phyloP scores from a whole-genome alignment of 2,797 vertebrate genomes.

The Danio aesculapii region DNA sequence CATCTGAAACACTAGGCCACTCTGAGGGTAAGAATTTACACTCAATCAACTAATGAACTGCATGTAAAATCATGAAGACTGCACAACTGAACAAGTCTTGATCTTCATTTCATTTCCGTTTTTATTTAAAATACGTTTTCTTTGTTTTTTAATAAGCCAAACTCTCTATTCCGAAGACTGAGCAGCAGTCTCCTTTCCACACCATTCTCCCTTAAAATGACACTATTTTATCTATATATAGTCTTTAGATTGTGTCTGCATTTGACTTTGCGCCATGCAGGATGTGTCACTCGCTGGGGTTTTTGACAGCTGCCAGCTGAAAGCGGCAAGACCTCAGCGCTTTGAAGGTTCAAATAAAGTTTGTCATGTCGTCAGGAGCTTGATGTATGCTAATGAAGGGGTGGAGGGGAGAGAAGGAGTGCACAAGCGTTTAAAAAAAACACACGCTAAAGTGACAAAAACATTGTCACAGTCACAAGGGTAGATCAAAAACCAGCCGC shows the following conservation, averaged over 20 bases:
- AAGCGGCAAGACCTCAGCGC: slow-evolving; percentile 75
- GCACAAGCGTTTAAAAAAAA: slow-evolving; percentile 60
- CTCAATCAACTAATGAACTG: slow-evolving; percentile 25
- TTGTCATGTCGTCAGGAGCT: slow-evolving; percentile 75
- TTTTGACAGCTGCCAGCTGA: slow-evolving; percentile 84
- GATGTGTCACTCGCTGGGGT: slow-evolving; percentile 68
- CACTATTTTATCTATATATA: slow-evolving; percentile 84
- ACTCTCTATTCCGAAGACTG: slow-evolving; percentile 70
- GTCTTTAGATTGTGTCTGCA: slow-evolving; percentile 72
- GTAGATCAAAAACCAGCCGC: slow-evolving; percentile 73
- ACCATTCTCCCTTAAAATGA: slow-evolving; percentile 74
- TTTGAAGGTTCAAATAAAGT: slow-evolving; percentile 78
- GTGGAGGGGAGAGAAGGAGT: slow-evolving; percentile 47
- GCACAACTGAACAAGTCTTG: slow-evolving; percentile 50
- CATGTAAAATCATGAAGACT: slow-evolving; percentile 59
- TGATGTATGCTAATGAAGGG: slow-evolving; percentile 80
- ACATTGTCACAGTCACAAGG: slow-evolving; percentile 73
- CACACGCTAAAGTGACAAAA: slow-evolving; percentile 72
- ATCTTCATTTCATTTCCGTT: slow-evolving; percentile 68
- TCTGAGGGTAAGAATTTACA: background rate
- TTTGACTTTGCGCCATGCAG: slow-evolving; percentile 71
- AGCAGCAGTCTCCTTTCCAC: slow-evolving; percentile 67
- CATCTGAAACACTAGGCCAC: slow-evolving; percentile 8
- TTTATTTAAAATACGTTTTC: slow-evolving; percentile 53
- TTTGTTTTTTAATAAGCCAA: slow-evolving; percentile 64